Percentiles rank a stretch among this genome's conserved stretches.
These are phyloP conservation scores for Monarcha castaneiventris DNA, from an alignment of 2,113 vertebrate genomes.

Conservation along the genomic window DNA sequence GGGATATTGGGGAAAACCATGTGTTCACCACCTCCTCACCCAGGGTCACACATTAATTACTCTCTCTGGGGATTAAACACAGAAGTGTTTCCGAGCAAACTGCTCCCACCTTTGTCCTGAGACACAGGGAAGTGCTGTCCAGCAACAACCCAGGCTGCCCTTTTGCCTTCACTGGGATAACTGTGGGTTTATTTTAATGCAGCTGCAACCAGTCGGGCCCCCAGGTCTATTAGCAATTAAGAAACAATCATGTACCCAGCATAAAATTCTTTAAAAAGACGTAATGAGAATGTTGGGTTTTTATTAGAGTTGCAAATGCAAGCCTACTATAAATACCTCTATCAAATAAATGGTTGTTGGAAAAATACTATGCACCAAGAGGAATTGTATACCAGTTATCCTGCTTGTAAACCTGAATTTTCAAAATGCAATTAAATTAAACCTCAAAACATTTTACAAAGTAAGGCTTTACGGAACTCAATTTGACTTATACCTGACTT, in stretches of 20 bases:
- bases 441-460: background rate
- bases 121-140: background rate
- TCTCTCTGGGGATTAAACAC: background rate
- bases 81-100: background rate
- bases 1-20: background rate
- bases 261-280: background rate
- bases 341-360: background rate
- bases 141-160: background rate
- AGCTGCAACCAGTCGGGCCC: background rate
- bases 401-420: background rate
- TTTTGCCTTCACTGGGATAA: background rate
- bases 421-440: constrained; percentile 21
- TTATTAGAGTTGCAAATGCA: background rate
- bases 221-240: background rate
- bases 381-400: background rate
- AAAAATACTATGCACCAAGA: background rate
- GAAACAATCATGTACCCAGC: background rate
- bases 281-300: background rate
- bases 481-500: background rate
- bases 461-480: background rate
- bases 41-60: background rate
- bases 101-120: background rate
- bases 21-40: background rate
- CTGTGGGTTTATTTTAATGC: background rate
- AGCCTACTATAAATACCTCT: background rate